A percentile compares a stretch with the other conserved stretches of the same genome.
These are phyloP conservation scores for Donacobius atricapilla DNA, from an alignment of 2,113 vertebrate species.

Conservation along the genomic window DNA sequence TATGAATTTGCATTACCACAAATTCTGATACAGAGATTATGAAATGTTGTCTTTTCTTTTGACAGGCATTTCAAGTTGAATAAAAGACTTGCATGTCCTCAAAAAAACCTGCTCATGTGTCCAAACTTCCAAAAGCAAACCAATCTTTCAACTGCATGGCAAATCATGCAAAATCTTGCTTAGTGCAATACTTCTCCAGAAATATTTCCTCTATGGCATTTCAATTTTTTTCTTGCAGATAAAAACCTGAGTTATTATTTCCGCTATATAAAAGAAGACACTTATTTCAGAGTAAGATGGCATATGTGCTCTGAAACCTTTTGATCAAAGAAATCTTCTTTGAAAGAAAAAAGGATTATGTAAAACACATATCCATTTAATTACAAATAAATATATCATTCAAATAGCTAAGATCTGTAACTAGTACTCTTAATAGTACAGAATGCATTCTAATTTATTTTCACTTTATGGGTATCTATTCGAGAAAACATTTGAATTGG, in stretches of 20 bases:
- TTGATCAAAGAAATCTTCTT: not conserved
- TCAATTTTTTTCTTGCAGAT: not conserved
- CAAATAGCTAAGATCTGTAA: not conserved
- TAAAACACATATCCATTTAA: not conserved
- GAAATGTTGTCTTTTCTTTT: not conserved
- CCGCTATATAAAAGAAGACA: not conserved
- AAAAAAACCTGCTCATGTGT: not conserved
- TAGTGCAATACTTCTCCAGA: not conserved
- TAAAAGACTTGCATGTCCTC: not conserved
- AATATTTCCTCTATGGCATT: not conserved
- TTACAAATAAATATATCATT: not conserved
- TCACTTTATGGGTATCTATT: not conserved
- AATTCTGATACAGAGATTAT: not conserved
- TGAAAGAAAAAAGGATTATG: not conserved
- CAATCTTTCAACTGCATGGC: not conserved
- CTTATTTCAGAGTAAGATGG: not conserved
- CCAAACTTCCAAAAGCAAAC: not conserved
- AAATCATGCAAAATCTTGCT: not conserved
- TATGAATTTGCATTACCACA: not conserved
- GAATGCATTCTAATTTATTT: not conserved
- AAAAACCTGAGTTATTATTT: not conserved
- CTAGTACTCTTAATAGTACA: not conserved
- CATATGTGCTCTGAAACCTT: not conserved
- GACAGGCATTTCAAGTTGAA: not conserved
- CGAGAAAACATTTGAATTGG: not conserved